Evolutionary conservation across 2,888 invertebrate species (phyloP).

Genomic region (Hetaerina titia): DNA sequence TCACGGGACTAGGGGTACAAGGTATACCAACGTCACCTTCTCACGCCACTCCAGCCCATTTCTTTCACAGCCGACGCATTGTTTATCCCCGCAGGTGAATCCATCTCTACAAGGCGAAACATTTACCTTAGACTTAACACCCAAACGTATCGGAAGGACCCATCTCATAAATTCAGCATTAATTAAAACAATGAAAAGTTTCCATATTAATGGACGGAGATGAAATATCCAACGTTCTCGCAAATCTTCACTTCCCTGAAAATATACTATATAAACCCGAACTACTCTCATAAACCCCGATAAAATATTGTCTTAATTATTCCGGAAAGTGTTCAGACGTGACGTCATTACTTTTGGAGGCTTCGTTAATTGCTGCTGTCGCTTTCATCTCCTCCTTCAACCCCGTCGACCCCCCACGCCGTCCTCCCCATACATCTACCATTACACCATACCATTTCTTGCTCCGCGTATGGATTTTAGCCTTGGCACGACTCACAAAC

Average conservation of each 20-base stretch:
- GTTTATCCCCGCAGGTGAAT: too few species aligned
- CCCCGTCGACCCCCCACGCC: background rate
- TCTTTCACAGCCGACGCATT: too few species aligned
- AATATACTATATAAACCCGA: background rate
- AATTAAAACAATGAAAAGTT: background rate
- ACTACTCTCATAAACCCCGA: background rate
- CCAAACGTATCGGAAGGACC: background rate
- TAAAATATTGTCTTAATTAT: constrained; percentile 1
- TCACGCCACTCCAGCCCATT: too few species aligned
- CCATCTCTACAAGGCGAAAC: background rate
- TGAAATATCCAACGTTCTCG: background rate
- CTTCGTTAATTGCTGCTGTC: background rate
- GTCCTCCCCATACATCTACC: background rate
- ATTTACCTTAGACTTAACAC: background rate
- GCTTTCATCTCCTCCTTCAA: background rate
- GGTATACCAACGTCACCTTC: too few species aligned
- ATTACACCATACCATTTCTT: background rate
- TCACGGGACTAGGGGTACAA: too few species aligned
- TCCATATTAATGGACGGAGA: background rate
- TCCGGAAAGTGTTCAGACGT: background rate
- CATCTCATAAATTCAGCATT: background rate
- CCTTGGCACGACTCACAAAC: background rate
- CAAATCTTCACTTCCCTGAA: background rate
- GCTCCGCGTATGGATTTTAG: background rate
- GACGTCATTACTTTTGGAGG: background rate